Evolutionary conservation across 1,140 invertebrate genomes (phyloP), one percentile per base, ranked within the genome.

Genomic region (Tetramorium simillimum): DNA sequence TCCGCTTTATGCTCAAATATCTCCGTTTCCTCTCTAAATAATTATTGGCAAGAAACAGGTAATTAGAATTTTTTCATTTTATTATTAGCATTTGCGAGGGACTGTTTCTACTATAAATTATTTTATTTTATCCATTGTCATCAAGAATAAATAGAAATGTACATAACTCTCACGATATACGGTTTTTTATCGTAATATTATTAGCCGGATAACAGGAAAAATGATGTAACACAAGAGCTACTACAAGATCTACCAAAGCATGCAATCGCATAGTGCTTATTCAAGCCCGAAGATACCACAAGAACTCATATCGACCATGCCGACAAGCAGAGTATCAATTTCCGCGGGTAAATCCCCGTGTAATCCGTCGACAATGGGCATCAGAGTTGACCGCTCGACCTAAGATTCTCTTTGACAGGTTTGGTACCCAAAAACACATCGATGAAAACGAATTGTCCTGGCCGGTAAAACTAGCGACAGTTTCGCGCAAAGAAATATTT

Each of bases 241-340:
- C 33, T 18, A 46, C 37, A 53, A 40, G 37, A 9, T 43, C 51
- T 56, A 62, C 75, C 65, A 81, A 72, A 63, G 60, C 14, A 37
- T 21, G 24, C 37, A 56, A 43, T 65, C 56, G 62, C 16, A 28
- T 3, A 18, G 40, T 40, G 60, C 58, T 88, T 85, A 75, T 80
- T 86, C 88, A 75, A 86, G 82, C 28, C 56, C 78, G 28, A 89
- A 60, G 49, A 78, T 81, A 63, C 33, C 28, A 46, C 51, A 51
- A 88, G 53, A 63, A 72, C 76, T 86, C 84, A 80, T 78, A 33
- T 63, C 85, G 86, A 91, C 88, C 75, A 76, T 82, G 46, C 60
- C 85, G 86, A 91, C 90, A 90, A 91, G 89, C 87, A 73, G 86
- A 89, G 90, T 93, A 93, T 93, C 92, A 93, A 93, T 93, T 93